phyloP scores from a whole-genome alignment of 1,140 invertebrate genomes.

The Tribolium castaneum region DNA sequence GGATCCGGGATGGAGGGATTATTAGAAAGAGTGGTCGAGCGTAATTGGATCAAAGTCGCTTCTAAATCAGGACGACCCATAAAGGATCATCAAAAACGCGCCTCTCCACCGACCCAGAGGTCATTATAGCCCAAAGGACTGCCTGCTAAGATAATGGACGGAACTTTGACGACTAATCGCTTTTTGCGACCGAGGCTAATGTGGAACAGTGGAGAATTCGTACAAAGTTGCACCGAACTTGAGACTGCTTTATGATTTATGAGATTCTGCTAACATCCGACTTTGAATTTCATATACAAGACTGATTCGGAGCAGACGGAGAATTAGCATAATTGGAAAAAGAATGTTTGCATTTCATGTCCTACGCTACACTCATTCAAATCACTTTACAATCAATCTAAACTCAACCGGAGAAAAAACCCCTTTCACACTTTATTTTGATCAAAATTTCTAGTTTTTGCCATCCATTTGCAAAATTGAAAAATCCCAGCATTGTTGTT shows the following conservation, averaged over 20 bases:
- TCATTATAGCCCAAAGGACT: conserved; percentile 42
- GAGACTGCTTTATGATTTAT: not conserved
- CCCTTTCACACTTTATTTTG: no score
- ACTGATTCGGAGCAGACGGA: not conserved
- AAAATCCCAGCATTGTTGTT: no score
- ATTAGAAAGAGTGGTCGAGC: conserved; percentile 48
- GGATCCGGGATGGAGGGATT: conserved; percentile 43
- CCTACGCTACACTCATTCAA: not conserved
- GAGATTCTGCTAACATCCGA: conserved; percentile 4
- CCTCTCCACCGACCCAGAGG: conserved; percentile 8
- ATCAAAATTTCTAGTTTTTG: no score
- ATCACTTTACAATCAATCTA: not conserved
- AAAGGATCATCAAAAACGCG: conserved; percentile 44
- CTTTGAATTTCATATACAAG: not conserved
- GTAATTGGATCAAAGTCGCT: conserved; percentile 57
- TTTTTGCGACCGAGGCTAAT: not conserved
- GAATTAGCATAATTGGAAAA: conserved; percentile 1
- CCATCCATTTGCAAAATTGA: no score
- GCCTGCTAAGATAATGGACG: conserved; percentile 46
- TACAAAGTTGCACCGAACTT: not conserved
- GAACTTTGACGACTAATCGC: conserved; percentile 41
- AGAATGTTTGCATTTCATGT: not conserved
- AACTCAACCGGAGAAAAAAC: no score
- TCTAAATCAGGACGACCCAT: conserved; percentile 50
- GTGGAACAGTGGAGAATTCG: not conserved